Evolutionary conservation across 1,140 invertebrate species (phyloP), one percentile per base, ranked within the genome.

Genomic region (Brachionus manjavacas): DNA sequence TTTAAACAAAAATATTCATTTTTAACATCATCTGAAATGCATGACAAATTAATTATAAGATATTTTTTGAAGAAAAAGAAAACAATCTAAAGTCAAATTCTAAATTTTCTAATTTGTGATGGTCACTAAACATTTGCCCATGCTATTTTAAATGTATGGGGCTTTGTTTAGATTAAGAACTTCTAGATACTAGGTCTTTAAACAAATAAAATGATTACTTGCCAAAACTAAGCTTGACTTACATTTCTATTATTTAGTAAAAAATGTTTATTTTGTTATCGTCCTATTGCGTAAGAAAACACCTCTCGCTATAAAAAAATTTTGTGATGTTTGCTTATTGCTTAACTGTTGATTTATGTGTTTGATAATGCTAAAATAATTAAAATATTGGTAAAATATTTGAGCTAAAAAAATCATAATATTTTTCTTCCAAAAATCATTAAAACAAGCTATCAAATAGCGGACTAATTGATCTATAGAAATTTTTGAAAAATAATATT

Each of bases 31-130:
- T 31, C 31, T 68, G 66, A 68, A 68, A 68, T 31, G 66, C 31
- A 68, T 68, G 66, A 68, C 66, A 39, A 68, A 68, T 68, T 68
- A 68, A 68, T 68, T 68, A 68, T 31, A 68, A 68, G 66, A 68
- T 68, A 28, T 6, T 16, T 31, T n/a, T 39, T 14, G n/a, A 31
- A 31, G 66, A 39, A 68, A 31, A 14, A 39, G 9, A 68, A 68
- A 68, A 66, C 60, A 35, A 68, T n/a, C 31, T 31, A 39, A 31
- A 39, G 52, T 60, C 20, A 60, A 60, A 60, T 60, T 60, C n/a
- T 20, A 25, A 20, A 60, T 60, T 60, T 60, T 60, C 52, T 23
- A 60, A 60, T 60, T 60, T 60, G 16, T 60, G 52, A 60, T 60
- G 52, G 52, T 60, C 52, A 60, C 52, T 60, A 60, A 60, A 60